A percentile compares a stretch with the other conserved stretches of the same genome.
These are phyloP conservation scores for Epinephelus fuscoguttatus DNA, from an alignment of 2,113 vertebrate species.

Conservation along the genomic window DNA sequence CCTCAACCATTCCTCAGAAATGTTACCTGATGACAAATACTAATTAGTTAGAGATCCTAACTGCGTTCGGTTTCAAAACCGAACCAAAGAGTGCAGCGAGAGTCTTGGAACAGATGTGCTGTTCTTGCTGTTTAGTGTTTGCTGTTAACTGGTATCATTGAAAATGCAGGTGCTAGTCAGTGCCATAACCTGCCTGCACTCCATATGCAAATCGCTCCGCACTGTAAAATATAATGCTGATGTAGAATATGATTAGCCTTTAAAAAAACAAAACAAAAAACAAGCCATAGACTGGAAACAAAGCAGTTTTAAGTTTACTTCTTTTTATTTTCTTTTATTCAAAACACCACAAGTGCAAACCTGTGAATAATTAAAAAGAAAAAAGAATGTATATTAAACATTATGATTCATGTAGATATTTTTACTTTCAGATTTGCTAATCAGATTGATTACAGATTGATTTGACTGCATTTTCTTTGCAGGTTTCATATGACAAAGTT, in stretches of 20 bases:
- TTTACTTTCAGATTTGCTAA: conserved; percentile 51
- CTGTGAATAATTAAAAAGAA: conserved; percentile 63
- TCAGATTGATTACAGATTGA: conserved; percentile 46
- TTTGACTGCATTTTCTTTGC: conserved; percentile 58
- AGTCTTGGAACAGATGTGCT: conserved; percentile 30
- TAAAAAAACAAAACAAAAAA: conserved; percentile 12
- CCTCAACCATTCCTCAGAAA: conserved; percentile 24
- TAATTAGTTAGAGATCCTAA: background rate
- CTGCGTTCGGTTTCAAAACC: conserved; percentile 11
- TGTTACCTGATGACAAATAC: background rate
- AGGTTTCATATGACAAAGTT: conserved; percentile 51
- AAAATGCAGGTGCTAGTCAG: conserved; percentile 46
- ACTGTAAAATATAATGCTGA: conserved; percentile 46
- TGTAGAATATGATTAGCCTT: conserved; percentile 45
- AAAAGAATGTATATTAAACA: conserved; percentile 69
- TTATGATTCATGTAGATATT: conserved; percentile 64
- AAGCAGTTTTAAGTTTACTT: conserved; percentile 45
- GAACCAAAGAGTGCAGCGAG: conserved; percentile 61
- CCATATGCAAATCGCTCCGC: conserved; percentile 45
- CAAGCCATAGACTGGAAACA: conserved; percentile 65
- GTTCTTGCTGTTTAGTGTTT: conserved; percentile 35
- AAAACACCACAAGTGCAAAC: conserved; percentile 85
- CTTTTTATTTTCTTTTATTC: conserved; percentile 22
- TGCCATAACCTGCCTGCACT: conserved; percentile 29
- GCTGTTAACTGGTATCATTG: conserved; percentile 17